A percentile compares a stretch with the other conserved stretches of the same genome.
These are phyloP conservation scores for Dynastes hyllus DNA, from an alignment of 2,888 invertebrate genomes.

Conservation along the genomic window DNA sequence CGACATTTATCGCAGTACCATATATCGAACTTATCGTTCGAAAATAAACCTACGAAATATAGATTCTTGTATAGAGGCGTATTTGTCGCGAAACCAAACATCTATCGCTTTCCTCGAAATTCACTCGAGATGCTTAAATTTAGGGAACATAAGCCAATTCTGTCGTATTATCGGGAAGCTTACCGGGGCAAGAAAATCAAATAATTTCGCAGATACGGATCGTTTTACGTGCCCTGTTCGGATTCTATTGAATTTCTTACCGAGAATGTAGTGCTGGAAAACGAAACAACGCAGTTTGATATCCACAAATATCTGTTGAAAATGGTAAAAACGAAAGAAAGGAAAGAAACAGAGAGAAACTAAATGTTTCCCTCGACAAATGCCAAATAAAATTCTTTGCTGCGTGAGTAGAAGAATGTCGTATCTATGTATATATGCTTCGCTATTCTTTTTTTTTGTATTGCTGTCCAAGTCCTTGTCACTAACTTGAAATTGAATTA, in stretches of 20 bases:
- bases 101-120: not conserved
- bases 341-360: not conserved
- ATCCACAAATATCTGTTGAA: not conserved
- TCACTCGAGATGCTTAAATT: constrained; percentile 5
- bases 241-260: not conserved
- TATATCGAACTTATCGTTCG: not conserved
- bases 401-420: not conserved
- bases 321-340: not conserved
- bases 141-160: not conserved
- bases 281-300: constrained; percentile 6
- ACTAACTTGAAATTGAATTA: constrained; percentile 22
- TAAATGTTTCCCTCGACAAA: not conserved
- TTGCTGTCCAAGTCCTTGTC: constrained; percentile 25
- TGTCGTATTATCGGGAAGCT: constrained; percentile 1
- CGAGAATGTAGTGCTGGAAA: not conserved
- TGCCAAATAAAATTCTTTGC: constrained; percentile 17
- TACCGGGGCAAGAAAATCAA: not conserved
- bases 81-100: not conserved
- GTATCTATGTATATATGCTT: not conserved
- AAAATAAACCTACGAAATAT: not conserved
- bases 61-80: not conserved
- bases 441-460: not conserved
- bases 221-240: not conserved
- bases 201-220: constrained; percentile 2
- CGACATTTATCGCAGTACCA: not conserved